Conservation (phyloP, 2,888 invertebrate species). For the Rhingia rostrata region DNA sequence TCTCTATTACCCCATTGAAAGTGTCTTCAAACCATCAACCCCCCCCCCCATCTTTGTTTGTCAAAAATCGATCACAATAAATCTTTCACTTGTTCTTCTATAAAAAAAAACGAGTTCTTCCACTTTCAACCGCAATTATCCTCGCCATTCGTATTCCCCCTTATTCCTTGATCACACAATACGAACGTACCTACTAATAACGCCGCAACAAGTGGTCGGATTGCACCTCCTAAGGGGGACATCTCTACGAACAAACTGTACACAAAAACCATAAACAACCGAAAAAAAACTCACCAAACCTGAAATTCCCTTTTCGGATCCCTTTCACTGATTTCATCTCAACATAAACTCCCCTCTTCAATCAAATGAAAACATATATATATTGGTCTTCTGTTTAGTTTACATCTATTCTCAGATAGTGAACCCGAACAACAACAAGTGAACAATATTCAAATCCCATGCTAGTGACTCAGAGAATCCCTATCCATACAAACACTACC, state of each 20-base stretch:
- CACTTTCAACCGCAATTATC: conserved; percentile 40
- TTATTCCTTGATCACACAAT: conserved; percentile 21
- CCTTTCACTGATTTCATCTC: conserved; percentile 55
- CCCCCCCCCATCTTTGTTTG: conserved; percentile 14
- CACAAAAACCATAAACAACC: conserved; percentile 57
- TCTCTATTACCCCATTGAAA: not conserved
- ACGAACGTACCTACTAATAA: conserved; percentile 10
- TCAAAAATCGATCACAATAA: conserved; percentile 31
- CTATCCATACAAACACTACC: not conserved
- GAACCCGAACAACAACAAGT: conserved; percentile 25
- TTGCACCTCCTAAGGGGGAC: conserved; percentile 17
- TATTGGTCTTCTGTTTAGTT: conserved; percentile 31
- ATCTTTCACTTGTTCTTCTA: conserved; percentile 61
- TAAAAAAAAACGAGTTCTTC: conserved; percentile 50
- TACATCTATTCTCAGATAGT: conserved; percentile 12
- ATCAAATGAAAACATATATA: not conserved
- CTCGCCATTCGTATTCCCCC: conserved; percentile 12
- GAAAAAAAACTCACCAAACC: conserved; percentile 57
- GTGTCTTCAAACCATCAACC: not conserved
- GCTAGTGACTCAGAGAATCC: conserved; percentile 24
- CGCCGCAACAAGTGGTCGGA: conserved; percentile 56
- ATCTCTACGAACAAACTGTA: conserved; percentile 11
- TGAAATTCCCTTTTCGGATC: conserved; percentile 50
- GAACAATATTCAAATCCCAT: conserved; percentile 30
- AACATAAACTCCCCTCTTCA: conserved; percentile 24